Evolutionary conservation across 37 sponge, comb jelly and placozoan species (phyloP).

Genomic region (Diacarnus erythraeanus): DNA sequence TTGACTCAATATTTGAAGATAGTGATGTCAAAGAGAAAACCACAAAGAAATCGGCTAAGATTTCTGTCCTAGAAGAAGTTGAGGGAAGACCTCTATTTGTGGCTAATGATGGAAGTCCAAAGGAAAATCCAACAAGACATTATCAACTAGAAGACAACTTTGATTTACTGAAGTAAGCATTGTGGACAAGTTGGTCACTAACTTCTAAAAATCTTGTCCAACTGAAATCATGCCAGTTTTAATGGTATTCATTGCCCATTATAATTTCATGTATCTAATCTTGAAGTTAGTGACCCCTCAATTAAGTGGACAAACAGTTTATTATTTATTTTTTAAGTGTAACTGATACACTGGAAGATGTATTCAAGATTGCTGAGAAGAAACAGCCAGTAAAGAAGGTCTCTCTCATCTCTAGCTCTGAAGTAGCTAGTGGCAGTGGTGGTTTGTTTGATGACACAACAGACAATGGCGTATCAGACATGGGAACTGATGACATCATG

Average conservation of each 20-base stretch:
- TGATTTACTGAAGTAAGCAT: conserved; percentile 56
- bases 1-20: conserved; percentile 32
- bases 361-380: conserved; percentile 33
- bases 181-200: no score
- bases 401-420: neutral
- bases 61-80: conserved; percentile 41
- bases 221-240: no score
- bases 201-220: no score
- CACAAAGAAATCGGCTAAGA: conserved; percentile 28
- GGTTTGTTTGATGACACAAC: conserved; percentile 22
- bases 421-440: neutral
- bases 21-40: neutral
- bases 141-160: conserved; percentile 42
- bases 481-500: conserved; percentile 69
- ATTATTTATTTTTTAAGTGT: conserved; percentile 23
- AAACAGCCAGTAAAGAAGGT: conserved; percentile 15
- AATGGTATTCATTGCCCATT: no score
- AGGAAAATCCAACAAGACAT: neutral
- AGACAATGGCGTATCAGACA: neutral
- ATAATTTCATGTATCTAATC: no score
- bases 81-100: conserved; percentile 8
- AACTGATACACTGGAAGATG: conserved; percentile 55
- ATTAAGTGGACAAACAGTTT: neutral
- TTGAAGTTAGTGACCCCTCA: no score
- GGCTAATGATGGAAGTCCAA: neutral